These are phyloP conservation scores for Hypercompe scribonia DNA, from an alignment of 2,888 invertebrate genomes.

Conservation along the genomic window DNA sequence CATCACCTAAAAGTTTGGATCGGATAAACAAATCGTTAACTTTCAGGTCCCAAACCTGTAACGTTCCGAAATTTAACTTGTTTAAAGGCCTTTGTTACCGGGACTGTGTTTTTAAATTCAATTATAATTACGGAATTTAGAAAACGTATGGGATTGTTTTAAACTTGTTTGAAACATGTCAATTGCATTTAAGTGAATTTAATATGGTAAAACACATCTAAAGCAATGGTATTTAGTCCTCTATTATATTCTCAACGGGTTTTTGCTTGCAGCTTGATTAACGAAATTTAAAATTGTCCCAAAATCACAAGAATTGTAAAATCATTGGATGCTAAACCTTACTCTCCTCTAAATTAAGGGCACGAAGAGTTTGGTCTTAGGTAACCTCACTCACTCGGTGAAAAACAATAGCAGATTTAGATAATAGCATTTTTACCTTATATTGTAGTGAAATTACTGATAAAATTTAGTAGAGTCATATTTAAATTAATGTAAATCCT, in stretches of 20 bases:
- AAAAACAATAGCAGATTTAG: too few relatives aligned
- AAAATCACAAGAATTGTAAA: too few relatives aligned
- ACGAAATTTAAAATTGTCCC: too few relatives aligned
- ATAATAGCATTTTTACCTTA: too few relatives aligned
- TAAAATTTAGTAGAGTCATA: too few relatives aligned
- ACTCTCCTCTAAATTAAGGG: too few relatives aligned
- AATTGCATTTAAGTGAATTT: not conserved
- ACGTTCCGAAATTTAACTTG: constrained; percentile 38
- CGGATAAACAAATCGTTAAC: constrained; percentile 48
- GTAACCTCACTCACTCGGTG: too few relatives aligned
- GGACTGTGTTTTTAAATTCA: constrained; percentile 42
- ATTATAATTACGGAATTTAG: constrained; percentile 4
- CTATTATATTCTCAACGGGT: not conserved
- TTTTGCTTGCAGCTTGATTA: not conserved
- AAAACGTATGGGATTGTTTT: constrained; percentile 2
- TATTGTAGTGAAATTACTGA: too few relatives aligned
- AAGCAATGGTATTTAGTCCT: not conserved
- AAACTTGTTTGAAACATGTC: not conserved
- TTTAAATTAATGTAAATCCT: too few relatives aligned
- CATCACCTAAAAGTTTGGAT: constrained; percentile 45
- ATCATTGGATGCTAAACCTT: too few relatives aligned
- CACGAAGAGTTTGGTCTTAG: too few relatives aligned
- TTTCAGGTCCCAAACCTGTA: constrained; percentile 44
- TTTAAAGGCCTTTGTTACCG: constrained; percentile 37
- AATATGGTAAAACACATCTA: not conserved